phyloP scores from a whole-genome alignment of 2,797 vertebrate species.

The Hoplostethus mediterraneus region DNA sequence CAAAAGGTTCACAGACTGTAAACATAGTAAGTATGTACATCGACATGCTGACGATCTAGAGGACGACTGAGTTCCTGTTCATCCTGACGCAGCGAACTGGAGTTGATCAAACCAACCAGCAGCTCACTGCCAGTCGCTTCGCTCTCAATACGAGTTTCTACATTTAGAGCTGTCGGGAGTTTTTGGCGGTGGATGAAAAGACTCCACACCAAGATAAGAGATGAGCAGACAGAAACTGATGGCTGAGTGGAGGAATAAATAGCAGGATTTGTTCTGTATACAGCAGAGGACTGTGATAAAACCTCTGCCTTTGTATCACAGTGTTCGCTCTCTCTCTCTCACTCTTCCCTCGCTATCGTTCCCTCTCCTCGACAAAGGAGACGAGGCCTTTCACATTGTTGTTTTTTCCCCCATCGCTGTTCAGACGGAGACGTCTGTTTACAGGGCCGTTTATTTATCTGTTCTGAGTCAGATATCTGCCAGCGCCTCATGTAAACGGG shows the following conservation, averaged over 20 bases:
- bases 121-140: neutral
- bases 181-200: slow-evolving; percentile 28
- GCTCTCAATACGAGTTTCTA: neutral
- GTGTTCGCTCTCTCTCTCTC: slow-evolving; percentile 1
- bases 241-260: neutral
- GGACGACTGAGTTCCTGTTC: neutral
- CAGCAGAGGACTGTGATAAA: slow-evolving; percentile 31
- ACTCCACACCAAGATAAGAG: slow-evolving; percentile 35
- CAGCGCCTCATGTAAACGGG: slow-evolving; percentile 57
- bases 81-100: slow-evolving; percentile 7
- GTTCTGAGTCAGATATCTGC: slow-evolving; percentile 47
- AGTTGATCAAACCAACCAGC: neutral
- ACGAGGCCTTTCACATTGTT: slow-evolving; percentile 22
- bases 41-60: too few relatives aligned
- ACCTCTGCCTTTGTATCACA: slow-evolving; percentile 13
- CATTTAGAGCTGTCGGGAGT: neutral
- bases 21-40: too few relatives aligned
- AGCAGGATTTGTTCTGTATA: slow-evolving; percentile 10
- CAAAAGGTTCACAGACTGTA: too few relatives aligned
- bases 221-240: slow-evolving; percentile 18
- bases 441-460: slow-evolving; percentile 54
- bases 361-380: neutral
- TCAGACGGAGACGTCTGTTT: slow-evolving; percentile 38
- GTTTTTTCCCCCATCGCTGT: neutral
- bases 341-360: neutral